Evolutionary conservation across 2,113 vertebrate species (phyloP).

Genomic region (Phycodurus eques): DNA sequence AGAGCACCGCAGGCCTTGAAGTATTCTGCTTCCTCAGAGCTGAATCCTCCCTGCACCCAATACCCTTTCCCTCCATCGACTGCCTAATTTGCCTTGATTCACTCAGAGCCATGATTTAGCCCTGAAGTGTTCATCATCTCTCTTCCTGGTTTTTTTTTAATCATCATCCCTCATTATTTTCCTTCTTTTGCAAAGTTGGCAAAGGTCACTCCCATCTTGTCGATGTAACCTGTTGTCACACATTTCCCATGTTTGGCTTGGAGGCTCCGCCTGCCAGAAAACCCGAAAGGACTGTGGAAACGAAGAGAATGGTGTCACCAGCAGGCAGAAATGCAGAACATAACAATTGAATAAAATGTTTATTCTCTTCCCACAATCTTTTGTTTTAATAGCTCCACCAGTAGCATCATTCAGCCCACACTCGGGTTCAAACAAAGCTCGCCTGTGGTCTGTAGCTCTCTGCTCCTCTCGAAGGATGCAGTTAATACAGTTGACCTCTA

Average conservation of each 20-base stretch:
- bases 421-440: background rate
- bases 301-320: background rate
- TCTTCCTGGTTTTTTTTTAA: background rate
- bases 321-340: background rate
- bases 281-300: too few relatives aligned
- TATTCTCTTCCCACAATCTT: background rate
- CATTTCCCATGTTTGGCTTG: too few relatives aligned
- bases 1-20: slow-evolving; percentile 28
- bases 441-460: slow-evolving; percentile 42
- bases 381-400: background rate
- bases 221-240: background rate
- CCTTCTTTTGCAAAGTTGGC: background rate
- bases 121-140: slow-evolving; percentile 1
- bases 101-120: slow-evolving; percentile 17
- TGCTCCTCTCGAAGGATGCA: slow-evolving; percentile 48
- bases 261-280: too few relatives aligned
- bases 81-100: slow-evolving; percentile 45
- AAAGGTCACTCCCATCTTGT: background rate
- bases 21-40: slow-evolving; percentile 30
- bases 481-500: slow-evolving; percentile 60
- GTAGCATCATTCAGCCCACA: background rate
- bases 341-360: background rate
- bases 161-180: background rate
- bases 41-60: background rate
- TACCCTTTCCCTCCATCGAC: slow-evolving; percentile 18